Base-by-base conservation (phyloP, 2,797 vertebrate species). In the Coendou prehensilis region DNA sequence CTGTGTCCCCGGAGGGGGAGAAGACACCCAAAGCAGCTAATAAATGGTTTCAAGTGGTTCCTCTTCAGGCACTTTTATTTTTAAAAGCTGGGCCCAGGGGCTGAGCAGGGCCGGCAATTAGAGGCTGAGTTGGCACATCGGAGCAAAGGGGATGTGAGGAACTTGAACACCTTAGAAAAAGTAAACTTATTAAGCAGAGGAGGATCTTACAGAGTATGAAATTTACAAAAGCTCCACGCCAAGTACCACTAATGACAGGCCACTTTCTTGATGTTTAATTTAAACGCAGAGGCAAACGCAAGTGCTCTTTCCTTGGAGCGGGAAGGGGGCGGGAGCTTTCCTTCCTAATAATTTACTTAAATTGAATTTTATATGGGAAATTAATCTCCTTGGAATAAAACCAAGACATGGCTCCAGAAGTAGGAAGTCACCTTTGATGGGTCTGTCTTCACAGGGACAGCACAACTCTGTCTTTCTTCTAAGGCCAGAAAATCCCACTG, bases 261-360 rank as follows among this genome's bases (percentile, higher is more conserved):
- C 97, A 96, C 98, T 98, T 98, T 98, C 98, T 98, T 99, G 98
- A 99, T 99, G 98, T 99, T 99, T 99, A 98, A 99, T 99, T 99
- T 98, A 99, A 97, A 98, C 9, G 94, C 97, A 97, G 98, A 95
- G 97, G 97, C 97, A 97, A 97, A 98, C 92, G 89, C 92, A 18
- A 95, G 97, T 33, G 78, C 88, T 89, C 91, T 97, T 98, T 85
- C 91, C 97, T 98, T 81, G 92, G 98, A 98, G 97, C 63, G 95
- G 89, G 97, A 89, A 96, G 93, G 73, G 95, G 96, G 54, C 9
- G 67, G 79, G 92, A 96, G 97, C 18, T 86, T 97, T 98, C 98
- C 97, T 98, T 97, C 97, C 98, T 98, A 98, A 98, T 98, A 98
- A 99, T 98, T 98, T 98, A 97, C 98, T 98, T 98, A 98, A 98